Base-by-base conservation (phyloP, 2,797 vertebrate genomes). In the Gallinago solitaria region DNA sequence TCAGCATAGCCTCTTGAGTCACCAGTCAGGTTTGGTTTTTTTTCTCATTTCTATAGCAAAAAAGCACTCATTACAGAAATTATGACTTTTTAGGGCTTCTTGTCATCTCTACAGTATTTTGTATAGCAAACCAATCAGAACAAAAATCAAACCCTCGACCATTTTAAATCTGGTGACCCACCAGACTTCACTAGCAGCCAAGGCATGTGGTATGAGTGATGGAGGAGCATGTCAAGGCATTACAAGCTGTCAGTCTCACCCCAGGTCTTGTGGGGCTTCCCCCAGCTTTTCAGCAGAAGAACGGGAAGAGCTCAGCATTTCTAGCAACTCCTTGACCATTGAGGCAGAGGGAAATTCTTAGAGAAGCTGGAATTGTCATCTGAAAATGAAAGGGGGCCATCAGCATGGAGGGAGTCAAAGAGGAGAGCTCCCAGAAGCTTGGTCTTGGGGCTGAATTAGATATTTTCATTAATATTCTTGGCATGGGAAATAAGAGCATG, bases 221-320 rank as follows among this genome's bases (percentile, higher is more conserved):
- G 65, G 33, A 78, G 45, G 9, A 70, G 5, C 2, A 0, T 24
- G 15, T 33, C 2, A 0, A 11, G 41, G 16, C 6, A 1, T 21
- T 74, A 8, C 39, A 54, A 73, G 45, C 23, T 57, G 61, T 8
- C 14, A 45, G 21, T 9, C 25, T 57, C 48, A 63, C 23, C 11
- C 51, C 19, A n/a, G 7, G 20, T 54, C n/a, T 17, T 4, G 10
- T 8, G 6, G 5, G 5, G 2, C 50, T 54, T 86, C 30, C 43
- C 15, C 15, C 45, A 50, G 2, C 10, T 84, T 63, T 24, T 39
- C 60, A 39, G 37, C 37, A 75, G 33, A 83, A 24, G 12, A 89
- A 33, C 0, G 0, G 14, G 14, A 14, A 64, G 20, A 76, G 5
- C 5, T 4, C 32, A 69, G 8, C 16, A 33, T 21, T 86, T 64